Evolutionary conservation across 2,113 vertebrate species (phyloP).

Genomic region (Axis porcinus): DNA sequence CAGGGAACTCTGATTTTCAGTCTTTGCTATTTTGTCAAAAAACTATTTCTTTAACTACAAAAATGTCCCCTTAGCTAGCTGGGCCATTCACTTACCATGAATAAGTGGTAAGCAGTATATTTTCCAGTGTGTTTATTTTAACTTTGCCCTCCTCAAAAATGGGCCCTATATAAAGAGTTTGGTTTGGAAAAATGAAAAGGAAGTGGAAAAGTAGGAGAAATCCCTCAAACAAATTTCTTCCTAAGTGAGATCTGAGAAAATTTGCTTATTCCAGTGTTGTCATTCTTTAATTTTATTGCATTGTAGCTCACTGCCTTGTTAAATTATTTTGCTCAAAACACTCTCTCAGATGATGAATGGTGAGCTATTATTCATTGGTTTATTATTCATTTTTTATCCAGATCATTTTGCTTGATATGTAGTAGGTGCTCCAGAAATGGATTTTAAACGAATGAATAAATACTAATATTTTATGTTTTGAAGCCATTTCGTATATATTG

Average conservation of each 20-base stretch:
- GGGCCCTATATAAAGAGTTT: background rate
- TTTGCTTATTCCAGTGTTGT: background rate
- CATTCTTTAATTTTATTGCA: background rate
- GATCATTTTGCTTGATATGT: background rate
- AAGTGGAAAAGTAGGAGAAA: background rate
- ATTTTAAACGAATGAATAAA: conserved; percentile 14
- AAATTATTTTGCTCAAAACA: background rate
- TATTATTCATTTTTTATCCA: conserved; percentile 20
- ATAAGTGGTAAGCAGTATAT: background rate
- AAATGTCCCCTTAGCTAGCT: background rate
- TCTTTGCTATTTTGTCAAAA: background rate
- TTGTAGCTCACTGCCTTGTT: background rate
- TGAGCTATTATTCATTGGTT: background rate
- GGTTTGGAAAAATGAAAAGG: background rate
- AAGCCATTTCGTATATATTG: background rate
- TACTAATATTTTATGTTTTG: background rate
- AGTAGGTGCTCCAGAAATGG: background rate
- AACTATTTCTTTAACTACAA: background rate
- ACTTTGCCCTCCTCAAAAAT: conserved; percentile 6
- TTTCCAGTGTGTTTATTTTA: background rate
- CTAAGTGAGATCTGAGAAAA: background rate
- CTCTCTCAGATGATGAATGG: background rate
- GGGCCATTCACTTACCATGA: background rate
- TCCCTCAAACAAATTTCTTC: background rate
- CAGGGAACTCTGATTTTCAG: background rate